Evolutionary conservation across 2,888 invertebrate species (phyloP), one percentile per base, ranked within the genome.

Genomic region (Alloplasta piceator): DNA sequence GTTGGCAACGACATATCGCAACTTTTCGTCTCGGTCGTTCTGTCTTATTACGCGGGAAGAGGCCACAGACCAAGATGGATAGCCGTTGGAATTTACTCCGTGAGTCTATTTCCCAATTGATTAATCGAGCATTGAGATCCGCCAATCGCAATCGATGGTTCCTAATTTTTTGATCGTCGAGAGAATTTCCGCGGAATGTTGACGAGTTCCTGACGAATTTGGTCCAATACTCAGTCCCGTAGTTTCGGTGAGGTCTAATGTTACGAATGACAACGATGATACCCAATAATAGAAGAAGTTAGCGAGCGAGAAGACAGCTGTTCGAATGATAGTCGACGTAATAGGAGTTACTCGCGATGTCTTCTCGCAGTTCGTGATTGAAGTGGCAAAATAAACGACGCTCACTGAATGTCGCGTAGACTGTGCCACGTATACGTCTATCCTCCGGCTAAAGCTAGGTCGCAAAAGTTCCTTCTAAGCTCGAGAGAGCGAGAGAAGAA

Each of bases 1-100:
- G 95, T 96, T 78, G 96, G 96, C 41, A 96, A 96, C 90, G 96
- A 96, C 89, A 94, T 96, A 82, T 96, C 95, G 86, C 95, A 95
- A 89, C 92, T 96, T 75, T 93, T 96, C 84, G 94, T 95, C 41
- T 95, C 95, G 2, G 94, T 95, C 12, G 93, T 95, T 26, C 90
- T 96, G 79, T 95, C 95, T 81, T 96, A 96, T 87, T 96, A 96
- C 88, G 95, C 95, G 16, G 95, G 95, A 80, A 94, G 94, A 87
- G 95, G 95, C 52, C 95, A 96, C 92, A 93, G 96, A 80, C 96
- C 96, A 1, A 92, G 95, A 86, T 96, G 96, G 96, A 95, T 96
- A 88, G 95, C 95, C 4, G 92, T 95, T 82, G 94, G 94, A 12
- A 93, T 94, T 84, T 92, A 90, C 82, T 91, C 90, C 73, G 92